These are phyloP conservation scores for Channa maculata DNA, from an alignment of 2,113 vertebrate species.

Conservation along the genomic window DNA sequence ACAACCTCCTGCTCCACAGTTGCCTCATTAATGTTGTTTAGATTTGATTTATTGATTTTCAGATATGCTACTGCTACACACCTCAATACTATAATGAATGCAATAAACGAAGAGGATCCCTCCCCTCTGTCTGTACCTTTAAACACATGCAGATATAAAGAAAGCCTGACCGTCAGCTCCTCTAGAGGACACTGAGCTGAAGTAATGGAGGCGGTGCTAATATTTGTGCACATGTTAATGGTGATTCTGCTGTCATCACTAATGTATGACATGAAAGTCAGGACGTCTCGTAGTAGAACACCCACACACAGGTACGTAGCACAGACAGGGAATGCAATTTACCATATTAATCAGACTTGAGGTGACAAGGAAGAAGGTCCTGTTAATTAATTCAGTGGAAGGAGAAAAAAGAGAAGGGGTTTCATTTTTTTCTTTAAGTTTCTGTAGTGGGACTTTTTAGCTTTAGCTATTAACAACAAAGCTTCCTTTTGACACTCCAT, in stretches of 20 bases:
- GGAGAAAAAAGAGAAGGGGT: slow-evolving; percentile 10
- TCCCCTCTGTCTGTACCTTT: too few species aligned
- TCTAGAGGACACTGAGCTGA: slow-evolving; percentile 34
- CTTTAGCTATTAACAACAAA: too few species aligned
- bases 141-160: background rate
- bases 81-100: too few species aligned
- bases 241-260: slow-evolving; percentile 43
- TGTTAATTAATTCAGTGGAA: slow-evolving; percentile 29
- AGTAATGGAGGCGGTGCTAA: slow-evolving; percentile 46
- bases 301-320: background rate
- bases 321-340: background rate
- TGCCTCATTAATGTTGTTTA: too few species aligned
- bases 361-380: slow-evolving; percentile 30
- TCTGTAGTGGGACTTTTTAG: too few species aligned
- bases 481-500: too few species aligned
- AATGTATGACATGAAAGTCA: slow-evolving; percentile 53
- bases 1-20: too few species aligned
- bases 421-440: background rate
- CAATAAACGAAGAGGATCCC: too few species aligned
- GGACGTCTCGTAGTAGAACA: slow-evolving; percentile 6
- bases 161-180: background rate
- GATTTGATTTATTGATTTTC: too few species aligned
- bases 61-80: too few species aligned
- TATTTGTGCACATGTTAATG: slow-evolving; percentile 45
- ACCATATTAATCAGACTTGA: slow-evolving; percentile 23